Percentiles rank a stretch among this genome's conserved stretches.
Conservation (phyloP, 2,797 vertebrate genomes). For the Remorina albescens region DNA sequence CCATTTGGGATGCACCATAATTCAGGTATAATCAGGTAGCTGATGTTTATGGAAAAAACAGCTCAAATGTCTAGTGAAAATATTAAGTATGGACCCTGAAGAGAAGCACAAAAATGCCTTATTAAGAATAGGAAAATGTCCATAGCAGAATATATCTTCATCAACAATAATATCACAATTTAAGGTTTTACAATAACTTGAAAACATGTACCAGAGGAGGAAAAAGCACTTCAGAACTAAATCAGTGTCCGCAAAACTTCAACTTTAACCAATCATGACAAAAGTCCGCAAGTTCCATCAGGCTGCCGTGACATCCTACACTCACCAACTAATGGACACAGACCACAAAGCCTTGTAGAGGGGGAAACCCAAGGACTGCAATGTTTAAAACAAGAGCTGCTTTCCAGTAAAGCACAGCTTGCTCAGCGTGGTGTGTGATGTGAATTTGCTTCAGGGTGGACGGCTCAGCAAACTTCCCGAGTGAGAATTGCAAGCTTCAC, state of each 20-base stretch:
- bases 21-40: not conserved
- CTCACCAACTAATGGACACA: constrained; percentile 44
- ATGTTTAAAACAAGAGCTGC: constrained; percentile 44
- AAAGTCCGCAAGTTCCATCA: constrained; percentile 29
- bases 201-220: not conserved
- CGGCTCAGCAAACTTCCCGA: constrained; percentile 24
- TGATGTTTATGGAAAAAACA: not conserved
- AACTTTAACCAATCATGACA: constrained; percentile 24
- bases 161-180: not conserved
- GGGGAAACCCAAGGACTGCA: not conserved
- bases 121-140: not conserved
- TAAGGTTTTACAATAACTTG: not conserved
- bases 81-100: not conserved
- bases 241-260: constrained; percentile 26
- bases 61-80: not conserved
- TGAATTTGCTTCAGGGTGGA: constrained; percentile 15
- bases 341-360: constrained; percentile 45
- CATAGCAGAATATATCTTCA: not conserved
- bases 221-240: constrained; percentile 21
- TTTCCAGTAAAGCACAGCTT: constrained; percentile 38
- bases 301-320: constrained; percentile 24
- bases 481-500: constrained; percentile 13
- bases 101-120: not conserved
- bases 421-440: constrained; percentile 44
- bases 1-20: not conserved